Conservation (phyloP, 2,888 invertebrate genomes). For the Tridacna crocea region DNA sequence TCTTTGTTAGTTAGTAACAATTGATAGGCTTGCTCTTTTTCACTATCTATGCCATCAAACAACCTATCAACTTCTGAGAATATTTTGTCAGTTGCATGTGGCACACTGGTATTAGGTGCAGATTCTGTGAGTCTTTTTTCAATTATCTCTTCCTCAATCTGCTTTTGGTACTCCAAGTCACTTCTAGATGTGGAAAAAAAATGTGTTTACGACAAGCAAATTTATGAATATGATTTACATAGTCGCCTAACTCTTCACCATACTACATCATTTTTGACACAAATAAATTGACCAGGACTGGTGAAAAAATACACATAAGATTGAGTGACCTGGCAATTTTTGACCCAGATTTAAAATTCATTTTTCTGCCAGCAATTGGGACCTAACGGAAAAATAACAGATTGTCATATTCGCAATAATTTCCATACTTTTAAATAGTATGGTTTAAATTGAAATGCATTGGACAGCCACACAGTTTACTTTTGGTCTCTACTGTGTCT, state of each 20-base stretch:
- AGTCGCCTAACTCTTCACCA: not conserved
- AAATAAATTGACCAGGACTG: no score
- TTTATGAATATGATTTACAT: not conserved
- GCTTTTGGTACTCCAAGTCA: conserved; percentile 56
- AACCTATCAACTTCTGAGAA: conserved; percentile 81
- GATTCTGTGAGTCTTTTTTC: conserved; percentile 2
- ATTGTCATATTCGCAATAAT: no score
- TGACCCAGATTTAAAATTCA: no score
- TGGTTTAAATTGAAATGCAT: no score
- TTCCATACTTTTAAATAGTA: no score
- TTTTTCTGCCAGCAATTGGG: no score
- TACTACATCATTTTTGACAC: no score
- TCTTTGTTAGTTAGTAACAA: conserved; percentile 76
- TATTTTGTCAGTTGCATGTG: conserved; percentile 32
- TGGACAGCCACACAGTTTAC: no score
- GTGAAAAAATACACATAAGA: no score
- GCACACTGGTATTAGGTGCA: conserved; percentile 19
- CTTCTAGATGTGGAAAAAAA: conserved; percentile 44
- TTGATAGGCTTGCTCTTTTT: conserved; percentile 81
- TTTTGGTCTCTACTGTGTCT: no score
- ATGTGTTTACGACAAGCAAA: not conserved
- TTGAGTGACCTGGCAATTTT: no score
- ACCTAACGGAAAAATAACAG: no score
- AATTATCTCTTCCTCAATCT: conserved; percentile 47
- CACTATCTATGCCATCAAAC: conserved; percentile 80